Conservation (phyloP, 2,888 invertebrate species). For the Nezara viridula region DNA sequence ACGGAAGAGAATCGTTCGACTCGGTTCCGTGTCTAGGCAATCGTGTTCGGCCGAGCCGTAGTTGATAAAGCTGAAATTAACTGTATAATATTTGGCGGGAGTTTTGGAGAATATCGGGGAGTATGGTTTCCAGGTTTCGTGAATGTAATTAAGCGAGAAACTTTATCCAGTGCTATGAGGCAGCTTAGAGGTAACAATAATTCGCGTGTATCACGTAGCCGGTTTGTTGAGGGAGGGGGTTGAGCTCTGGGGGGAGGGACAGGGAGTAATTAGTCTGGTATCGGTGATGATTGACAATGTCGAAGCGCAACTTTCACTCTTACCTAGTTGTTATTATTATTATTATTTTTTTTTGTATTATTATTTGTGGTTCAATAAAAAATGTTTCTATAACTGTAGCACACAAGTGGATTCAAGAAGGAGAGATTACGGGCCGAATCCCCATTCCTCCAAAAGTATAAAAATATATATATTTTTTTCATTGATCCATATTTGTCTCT, state of each 20-base stretch:
- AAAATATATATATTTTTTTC: no score
- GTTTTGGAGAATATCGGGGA: not conserved
- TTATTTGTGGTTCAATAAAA: no score
- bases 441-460: no score
- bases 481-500: no score
- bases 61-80: not conserved
- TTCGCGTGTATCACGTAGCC: slow-evolving; percentile 15
- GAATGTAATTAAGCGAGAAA: not conserved
- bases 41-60: not conserved
- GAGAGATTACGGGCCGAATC: no score
- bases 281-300: not conserved
- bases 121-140: not conserved
- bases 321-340: no score
- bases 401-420: no score
- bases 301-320: no score
- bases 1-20: not conserved
- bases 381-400: no score
- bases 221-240: not conserved
- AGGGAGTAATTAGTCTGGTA: not conserved
- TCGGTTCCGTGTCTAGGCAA: not conserved
- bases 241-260: no score
- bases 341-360: no score
- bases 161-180: not conserved
- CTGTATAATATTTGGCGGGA: not conserved
- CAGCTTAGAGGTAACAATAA: not conserved